Conservation (phyloP, 2,888 invertebrate species). For the Mimas tiliae region DNA sequence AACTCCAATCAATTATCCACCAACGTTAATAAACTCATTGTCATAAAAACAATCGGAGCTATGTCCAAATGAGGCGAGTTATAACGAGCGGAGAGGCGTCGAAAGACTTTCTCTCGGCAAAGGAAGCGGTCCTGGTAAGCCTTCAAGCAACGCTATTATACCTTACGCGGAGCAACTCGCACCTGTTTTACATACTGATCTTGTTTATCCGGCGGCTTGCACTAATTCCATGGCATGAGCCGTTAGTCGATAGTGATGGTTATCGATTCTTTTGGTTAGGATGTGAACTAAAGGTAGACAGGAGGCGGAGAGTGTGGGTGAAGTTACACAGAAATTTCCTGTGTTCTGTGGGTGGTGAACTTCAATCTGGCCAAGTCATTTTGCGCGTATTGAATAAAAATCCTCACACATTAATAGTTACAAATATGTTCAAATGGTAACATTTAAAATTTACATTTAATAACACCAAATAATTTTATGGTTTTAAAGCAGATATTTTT, state of each 20-base stretch:
- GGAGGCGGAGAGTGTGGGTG: too few species aligned
- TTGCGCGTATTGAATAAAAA: too few species aligned
- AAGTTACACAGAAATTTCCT: too few species aligned
- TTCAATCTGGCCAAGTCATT: too few species aligned
- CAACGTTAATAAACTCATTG: slow-evolving; percentile 19
- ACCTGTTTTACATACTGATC: slow-evolving; percentile 80
- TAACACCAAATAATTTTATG: too few species aligned
- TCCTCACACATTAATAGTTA: too few species aligned
- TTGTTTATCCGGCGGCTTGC: slow-evolving; percentile 64
- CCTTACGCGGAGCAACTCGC: slow-evolving; percentile 65
- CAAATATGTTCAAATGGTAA: too few species aligned
- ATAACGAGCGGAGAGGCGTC: slow-evolving; percentile 28
- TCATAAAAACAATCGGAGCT: slow-evolving; percentile 9
- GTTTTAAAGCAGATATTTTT: too few species aligned
- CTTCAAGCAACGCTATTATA: slow-evolving; percentile 60
- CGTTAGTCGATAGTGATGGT: slow-evolving; percentile 50
- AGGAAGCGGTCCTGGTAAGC: slow-evolving; percentile 62
- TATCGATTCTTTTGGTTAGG: slow-evolving; percentile 45
- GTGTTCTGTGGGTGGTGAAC: too few species aligned
- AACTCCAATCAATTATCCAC: slow-evolving; percentile 33
- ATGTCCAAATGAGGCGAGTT: slow-evolving; percentile 26
- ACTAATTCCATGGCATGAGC: slow-evolving; percentile 75
- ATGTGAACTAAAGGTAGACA: too few species aligned
- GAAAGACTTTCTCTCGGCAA: slow-evolving; percentile 67
- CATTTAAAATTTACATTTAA: too few species aligned